These are phyloP conservation scores for Drosophila bocqueti DNA, from an alignment of 1,140 invertebrate genomes.

Conservation along the genomic window DNA sequence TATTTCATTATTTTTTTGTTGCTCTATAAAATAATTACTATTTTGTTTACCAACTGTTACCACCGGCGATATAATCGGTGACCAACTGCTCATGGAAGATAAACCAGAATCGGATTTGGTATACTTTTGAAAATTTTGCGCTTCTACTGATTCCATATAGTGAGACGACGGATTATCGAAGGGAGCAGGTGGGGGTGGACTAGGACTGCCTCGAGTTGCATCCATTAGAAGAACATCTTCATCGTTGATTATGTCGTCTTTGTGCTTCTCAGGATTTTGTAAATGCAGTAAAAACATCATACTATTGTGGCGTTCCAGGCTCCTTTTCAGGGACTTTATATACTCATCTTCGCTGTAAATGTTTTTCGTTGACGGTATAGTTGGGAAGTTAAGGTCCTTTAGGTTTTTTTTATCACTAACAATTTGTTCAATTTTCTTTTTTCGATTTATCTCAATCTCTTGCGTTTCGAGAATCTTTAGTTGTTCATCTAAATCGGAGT, in stretches of 20 bases:
- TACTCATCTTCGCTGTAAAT: conserved; percentile 84
- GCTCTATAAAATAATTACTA: conserved; percentile 31
- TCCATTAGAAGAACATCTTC: conserved; percentile 61
- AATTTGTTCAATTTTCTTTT: conserved; percentile 66
- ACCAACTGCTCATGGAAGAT: conserved; percentile 94
- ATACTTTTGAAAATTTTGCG: conserved; percentile 87
- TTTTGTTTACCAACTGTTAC: conserved; percentile 19
- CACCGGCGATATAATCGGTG: conserved; percentile 89
- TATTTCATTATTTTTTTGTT: conserved; percentile 12
- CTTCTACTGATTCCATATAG: conserved; percentile 14
- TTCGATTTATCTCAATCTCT: conserved; percentile 75
- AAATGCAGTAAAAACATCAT: conserved; percentile 82
- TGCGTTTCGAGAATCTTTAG: conserved; percentile 75
- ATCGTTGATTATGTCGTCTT: conserved; percentile 30
- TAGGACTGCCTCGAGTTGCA: conserved; percentile 88
- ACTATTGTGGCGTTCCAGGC: conserved; percentile 80
- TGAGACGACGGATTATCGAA: conserved; percentile 56
- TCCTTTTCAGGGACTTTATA: conserved; percentile 76
- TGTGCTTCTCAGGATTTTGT: conserved; percentile 77
- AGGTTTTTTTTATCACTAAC: conserved; percentile 8
- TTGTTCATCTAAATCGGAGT: conserved; percentile 79
- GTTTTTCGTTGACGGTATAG: conserved; percentile 26
- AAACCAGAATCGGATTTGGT: conserved; percentile 92
- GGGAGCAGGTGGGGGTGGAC: conserved; percentile 93
- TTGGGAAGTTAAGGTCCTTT: neutral